Conservation (phyloP, 2,888 invertebrate species). For the Hyposoter dolosus region DNA sequence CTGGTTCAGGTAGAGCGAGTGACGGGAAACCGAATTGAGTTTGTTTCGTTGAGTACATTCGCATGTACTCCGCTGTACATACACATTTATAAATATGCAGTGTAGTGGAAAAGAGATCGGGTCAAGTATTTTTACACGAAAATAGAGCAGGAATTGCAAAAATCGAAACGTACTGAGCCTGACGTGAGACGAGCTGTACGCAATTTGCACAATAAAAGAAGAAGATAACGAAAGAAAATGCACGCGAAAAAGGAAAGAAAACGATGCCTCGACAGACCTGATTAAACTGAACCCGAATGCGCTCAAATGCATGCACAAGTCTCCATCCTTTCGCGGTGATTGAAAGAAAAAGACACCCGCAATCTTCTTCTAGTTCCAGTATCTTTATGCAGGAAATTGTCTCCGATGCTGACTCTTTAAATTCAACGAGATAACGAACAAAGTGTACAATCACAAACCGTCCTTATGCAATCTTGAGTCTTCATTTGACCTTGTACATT, state of each 20-base stretch:
- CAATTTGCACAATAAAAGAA: conserved; percentile 35
- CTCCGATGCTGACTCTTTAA: not conserved
- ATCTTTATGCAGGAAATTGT: conserved; percentile 1
- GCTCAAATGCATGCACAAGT: conserved; percentile 20
- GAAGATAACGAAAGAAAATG: conserved; percentile 22
- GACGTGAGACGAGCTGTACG: conserved; percentile 10
- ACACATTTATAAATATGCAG: not conserved
- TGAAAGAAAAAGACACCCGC: conserved; percentile 1
- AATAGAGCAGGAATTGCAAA: conserved; percentile 3
- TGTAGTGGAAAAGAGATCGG: conserved; percentile 14
- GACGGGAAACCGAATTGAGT: conserved; percentile 40
- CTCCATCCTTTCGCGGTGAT: conserved; percentile 16
- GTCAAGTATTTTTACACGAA: conserved; percentile 17
- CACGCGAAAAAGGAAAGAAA: conserved; percentile 2
- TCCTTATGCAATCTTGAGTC: not conserved
- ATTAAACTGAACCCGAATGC: conserved; percentile 47
- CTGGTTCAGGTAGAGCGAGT: conserved; percentile 47
- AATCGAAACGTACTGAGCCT: conserved; percentile 15
- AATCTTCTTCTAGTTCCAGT: not conserved
- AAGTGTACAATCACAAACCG: not conserved
- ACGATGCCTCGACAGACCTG: conserved; percentile 33
- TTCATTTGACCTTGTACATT: not conserved
- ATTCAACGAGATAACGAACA: not conserved
- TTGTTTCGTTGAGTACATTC: conserved; percentile 35
- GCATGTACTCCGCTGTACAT: not conserved